Evolutionary conservation across 1,140 invertebrate genomes (phyloP), one percentile per base, ranked within the genome.

Genomic region (Temnothorax curvispinosus): DNA sequence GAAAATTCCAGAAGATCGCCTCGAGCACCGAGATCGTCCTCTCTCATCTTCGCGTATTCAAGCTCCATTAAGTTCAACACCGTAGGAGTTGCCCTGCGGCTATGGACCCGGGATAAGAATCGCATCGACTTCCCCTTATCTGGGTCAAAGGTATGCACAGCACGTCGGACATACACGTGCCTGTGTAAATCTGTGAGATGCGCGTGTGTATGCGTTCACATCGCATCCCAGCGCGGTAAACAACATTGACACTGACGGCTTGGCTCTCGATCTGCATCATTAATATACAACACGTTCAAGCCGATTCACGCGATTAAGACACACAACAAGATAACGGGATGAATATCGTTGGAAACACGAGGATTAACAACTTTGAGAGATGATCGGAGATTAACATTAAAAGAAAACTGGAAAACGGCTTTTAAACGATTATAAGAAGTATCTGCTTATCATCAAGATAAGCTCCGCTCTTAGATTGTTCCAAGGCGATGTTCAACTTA

Each of bases 111-210:
- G 64, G 77, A 88, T 88, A 90, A 90, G 82, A 88, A 91, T 78
- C 81, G 89, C 89, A 85, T 90, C 90, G 89, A 87, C 90, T 88
- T 89, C 85, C 58, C 71, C 87, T 91, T 91, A 91, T 91, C 90
- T 91, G 64, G 90, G 90, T 91, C 90, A 91, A 91, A 91, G 89
- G 86, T 91, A 91, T 81, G 85, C 69, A 62, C 58, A 62, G 41
- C 38, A 47, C 27, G 74, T 38, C 35, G 0, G 38, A 47, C 21
- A 50, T 41, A 1, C 27, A 27, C 44, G 44, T 47, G 41, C 56
- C 1, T 54, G 44, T 60, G n/a, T 35, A 18, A 15, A 13, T 27
- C 50, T 2, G 7, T 4, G 38, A 11, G 21, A 13, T 58, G 32
- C 18, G 78, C 15, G 58, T 27, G 11, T 62, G 44, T 85, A 50